Evolutionary conservation across 2,888 invertebrate species (phyloP).

Genomic region (Drosophila atroscutellata): DNA sequence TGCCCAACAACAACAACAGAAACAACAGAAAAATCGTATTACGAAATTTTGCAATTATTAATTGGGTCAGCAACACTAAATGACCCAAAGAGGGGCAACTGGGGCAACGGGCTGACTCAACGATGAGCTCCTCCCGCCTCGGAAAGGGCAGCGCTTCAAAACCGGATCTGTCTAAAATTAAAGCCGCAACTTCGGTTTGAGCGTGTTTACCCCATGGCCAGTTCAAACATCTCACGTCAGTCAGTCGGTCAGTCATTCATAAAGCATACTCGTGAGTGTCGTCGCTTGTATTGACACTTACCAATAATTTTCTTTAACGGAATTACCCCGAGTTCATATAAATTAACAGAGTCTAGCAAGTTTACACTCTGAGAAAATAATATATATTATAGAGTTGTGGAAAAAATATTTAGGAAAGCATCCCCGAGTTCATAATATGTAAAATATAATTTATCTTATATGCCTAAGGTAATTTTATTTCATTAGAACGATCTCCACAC

Average conservation of each 20-base stretch:
- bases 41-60: slow-evolving; percentile 73
- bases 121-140: slow-evolving; percentile 16
- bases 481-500: no score
- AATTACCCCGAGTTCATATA: slow-evolving; percentile 77
- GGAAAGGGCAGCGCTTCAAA: slow-evolving; percentile 61
- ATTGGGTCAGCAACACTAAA: slow-evolving; percentile 64
- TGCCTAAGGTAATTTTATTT: no score
- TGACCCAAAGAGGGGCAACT: slow-evolving; percentile 50
- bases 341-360: slow-evolving; percentile 53
- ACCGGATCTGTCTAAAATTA: slow-evolving; percentile 60
- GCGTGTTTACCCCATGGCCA: slow-evolving; percentile 64
- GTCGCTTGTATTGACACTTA: slow-evolving; percentile 41
- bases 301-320: slow-evolving; percentile 49
- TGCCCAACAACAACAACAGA: slow-evolving; percentile 4
- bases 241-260: slow-evolving; percentile 43
- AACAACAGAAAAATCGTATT: slow-evolving; percentile 32
- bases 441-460: no score
- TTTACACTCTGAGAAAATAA: background rate
- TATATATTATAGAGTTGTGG: background rate
- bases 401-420: background rate
- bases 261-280: slow-evolving; percentile 20
- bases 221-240: slow-evolving; percentile 36
- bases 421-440: no score
- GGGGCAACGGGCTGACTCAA: slow-evolving; percentile 39
- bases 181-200: slow-evolving; percentile 21